Evolutionary conservation across 2,797 vertebrate genomes (phyloP).

Genomic region (Chiroxiphia lanceolata): DNA sequence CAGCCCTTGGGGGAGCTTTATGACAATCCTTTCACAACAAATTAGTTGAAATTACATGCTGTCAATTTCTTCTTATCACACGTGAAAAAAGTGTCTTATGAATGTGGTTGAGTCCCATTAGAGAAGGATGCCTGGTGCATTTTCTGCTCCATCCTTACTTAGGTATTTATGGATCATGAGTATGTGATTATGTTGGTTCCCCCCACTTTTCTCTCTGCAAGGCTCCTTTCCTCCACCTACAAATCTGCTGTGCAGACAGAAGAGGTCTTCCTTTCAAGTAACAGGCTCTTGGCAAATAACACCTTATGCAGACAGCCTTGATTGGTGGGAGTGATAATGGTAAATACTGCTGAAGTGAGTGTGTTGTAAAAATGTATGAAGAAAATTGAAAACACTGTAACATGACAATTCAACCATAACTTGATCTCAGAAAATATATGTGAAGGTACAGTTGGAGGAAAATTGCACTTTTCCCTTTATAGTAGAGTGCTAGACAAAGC

Average conservation of each 20-base stretch:
- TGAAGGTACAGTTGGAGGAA: not conserved
- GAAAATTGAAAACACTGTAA: slow-evolving; percentile 11
- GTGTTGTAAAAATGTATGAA: slow-evolving; percentile 21
- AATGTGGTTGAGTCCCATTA: not conserved
- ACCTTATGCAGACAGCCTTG: slow-evolving; percentile 9
- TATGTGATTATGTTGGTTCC: not conserved
- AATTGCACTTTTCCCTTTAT: not conserved
- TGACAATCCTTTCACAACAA: not conserved
- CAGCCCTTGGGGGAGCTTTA: not conserved
- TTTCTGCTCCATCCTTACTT: not conserved
- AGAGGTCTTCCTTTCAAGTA: slow-evolving; percentile 24
- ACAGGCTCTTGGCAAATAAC: not conserved
- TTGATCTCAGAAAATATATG: slow-evolving; percentile 11
- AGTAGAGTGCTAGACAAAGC: not conserved
- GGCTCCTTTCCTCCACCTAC: not conserved
- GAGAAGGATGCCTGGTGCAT: not conserved
- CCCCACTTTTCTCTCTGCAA: not conserved
- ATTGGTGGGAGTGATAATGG: not conserved
- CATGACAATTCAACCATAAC: not conserved
- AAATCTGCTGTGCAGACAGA: not conserved
- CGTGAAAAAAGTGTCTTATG: not conserved
- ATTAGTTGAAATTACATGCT: not conserved
- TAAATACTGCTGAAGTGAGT: not conserved
- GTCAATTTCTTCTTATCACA: not conserved
- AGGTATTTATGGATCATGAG: not conserved